A percentile compares a stretch with the other conserved stretches of the same genome.
These are phyloP conservation scores for Troides aeacus DNA, from an alignment of 2,888 invertebrate genomes.

Conservation along the genomic window DNA sequence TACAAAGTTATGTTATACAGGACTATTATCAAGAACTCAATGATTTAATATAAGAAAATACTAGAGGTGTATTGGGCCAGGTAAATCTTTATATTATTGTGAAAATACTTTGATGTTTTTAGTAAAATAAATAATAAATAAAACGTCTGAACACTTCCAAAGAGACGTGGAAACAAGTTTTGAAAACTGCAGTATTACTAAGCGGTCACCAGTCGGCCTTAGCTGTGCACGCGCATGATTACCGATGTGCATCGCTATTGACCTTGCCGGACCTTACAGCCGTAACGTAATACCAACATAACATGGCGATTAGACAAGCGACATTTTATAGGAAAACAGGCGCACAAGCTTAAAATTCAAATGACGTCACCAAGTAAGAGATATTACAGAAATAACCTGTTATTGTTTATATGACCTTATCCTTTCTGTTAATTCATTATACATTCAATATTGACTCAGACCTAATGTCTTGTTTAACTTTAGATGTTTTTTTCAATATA, in stretches of 20 bases:
- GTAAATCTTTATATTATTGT: too few relatives aligned
- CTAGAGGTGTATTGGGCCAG: too few relatives aligned
- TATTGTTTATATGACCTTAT: background rate
- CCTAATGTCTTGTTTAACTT: too few relatives aligned
- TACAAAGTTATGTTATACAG: too few relatives aligned
- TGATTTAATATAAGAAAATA: too few relatives aligned
- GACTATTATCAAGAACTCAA: too few relatives aligned
- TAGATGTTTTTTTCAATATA: too few relatives aligned
- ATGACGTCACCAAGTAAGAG: background rate
- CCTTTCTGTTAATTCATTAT: background rate
- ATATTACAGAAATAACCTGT: background rate
- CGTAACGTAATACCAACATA: slow-evolving; percentile 25
- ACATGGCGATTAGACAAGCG: slow-evolving; percentile 20
- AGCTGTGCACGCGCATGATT: slow-evolving; percentile 25
- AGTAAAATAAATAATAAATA: background rate
- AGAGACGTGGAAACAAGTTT: slow-evolving; percentile 11
- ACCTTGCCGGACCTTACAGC: slow-evolving; percentile 32
- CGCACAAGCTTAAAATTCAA: slow-evolving; percentile 10
- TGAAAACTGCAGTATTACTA: slow-evolving; percentile 11
- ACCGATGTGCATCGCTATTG: slow-evolving; percentile 36
- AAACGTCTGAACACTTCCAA: background rate
- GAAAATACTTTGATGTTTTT: background rate
- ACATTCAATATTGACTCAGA: too few relatives aligned
- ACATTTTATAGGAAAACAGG: slow-evolving; percentile 13
- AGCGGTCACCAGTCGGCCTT: slow-evolving; percentile 16